Evolutionary conservation across 2,113 vertebrate species (phyloP), one percentile per base, ranked within the genome.

Genomic region (Cyprinodon variegatus): DNA sequence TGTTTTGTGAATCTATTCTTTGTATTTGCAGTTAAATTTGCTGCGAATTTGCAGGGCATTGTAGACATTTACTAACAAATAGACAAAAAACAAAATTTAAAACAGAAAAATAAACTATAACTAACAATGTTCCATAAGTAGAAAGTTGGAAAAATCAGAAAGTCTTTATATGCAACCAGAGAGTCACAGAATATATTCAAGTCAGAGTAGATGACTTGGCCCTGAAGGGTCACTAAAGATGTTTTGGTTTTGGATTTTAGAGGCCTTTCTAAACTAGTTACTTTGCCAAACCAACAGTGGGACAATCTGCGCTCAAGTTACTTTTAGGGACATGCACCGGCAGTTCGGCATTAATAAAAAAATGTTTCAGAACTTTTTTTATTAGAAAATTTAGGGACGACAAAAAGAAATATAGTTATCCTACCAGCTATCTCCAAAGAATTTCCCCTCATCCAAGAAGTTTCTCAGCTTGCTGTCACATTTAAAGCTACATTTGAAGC

Each of bases 341-440:
- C 17, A 65, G n/a, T 69, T 70, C 39, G 38, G 37, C 4, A 22
- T 11, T 11, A 68, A 40, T 22, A 22, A 20, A 22, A 63, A 61
- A 63, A 74, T 45, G 45, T 41, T 71, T 20, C 7, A 79, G 67
- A 74, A 74, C 67, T 14, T 7, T 10, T 57, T 41, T 57, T 57
- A 57, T 57, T 57, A 57, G n/a, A 15, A 57, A 71, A 67, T 59
- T 70, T 11, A 70, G 37, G 50, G n/a, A 17, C 38, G 64, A 29
- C 72, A 85, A 66, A 66, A 70, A 85, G 4, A 67, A 68, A 70
- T 57, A 57, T 13, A 45, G 22, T 17, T 40, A 7, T 61, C 74
- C 46, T 88, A 92, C 91, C 88, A 53, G 65, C 14, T 20, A 37
- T 48, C 60, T 80, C 39, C 39, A 50, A 61, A 74, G 39, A 14